Conservation (phyloP, 2,113 vertebrate genomes). For the Vimba vimba region DNA sequence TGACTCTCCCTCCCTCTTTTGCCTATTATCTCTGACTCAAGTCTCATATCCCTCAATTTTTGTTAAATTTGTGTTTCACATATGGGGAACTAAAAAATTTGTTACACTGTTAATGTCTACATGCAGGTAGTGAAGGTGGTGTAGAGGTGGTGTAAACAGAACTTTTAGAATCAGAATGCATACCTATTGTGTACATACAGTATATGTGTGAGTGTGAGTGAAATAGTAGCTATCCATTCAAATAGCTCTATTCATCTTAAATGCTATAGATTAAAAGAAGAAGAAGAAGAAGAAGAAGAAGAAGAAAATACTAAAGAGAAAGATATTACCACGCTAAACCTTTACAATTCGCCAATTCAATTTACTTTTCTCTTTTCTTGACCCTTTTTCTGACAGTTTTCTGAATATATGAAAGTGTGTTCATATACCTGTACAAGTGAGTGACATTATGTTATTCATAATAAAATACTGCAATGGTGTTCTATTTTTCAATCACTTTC, state of each 20-base stretch:
- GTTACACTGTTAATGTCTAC: neutral
- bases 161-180: neutral
- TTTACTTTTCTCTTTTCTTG: too few species aligned
- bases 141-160: too few species aligned
- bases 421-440: too few species aligned
- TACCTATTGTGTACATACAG: neutral
- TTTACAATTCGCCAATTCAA: too few species aligned
- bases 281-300: conserved; percentile 40
- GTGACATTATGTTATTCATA: too few species aligned
- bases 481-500: conserved; percentile 25
- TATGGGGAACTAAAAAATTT: neutral
- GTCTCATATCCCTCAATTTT: neutral
- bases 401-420: too few species aligned
- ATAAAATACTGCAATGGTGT: conserved; percentile 52
- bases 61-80: neutral
- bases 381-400: too few species aligned
- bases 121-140: too few species aligned
- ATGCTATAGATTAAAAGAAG: neutral
- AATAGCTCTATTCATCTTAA: neutral
- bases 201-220: neutral
- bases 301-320: too few species aligned
- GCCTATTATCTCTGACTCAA: conserved; percentile 21
- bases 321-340: too few species aligned
- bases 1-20: conserved; percentile 47
- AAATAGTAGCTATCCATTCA: neutral